Evolutionary conservation across 2,113 vertebrate species (phyloP), one percentile per base, ranked within the genome.

Genomic region (Scomber colias): DNA sequence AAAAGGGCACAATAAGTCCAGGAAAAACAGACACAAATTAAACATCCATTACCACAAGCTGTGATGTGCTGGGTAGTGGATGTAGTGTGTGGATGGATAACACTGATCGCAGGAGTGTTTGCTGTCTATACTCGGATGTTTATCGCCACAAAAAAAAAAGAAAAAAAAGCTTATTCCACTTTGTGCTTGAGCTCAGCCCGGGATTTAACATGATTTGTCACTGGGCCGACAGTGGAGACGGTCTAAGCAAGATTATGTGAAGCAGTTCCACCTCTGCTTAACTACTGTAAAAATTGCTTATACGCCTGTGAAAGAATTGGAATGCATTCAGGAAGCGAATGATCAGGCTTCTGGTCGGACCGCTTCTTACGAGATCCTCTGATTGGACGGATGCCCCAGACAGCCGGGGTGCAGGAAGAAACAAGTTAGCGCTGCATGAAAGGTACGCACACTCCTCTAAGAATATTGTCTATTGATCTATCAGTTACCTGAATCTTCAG

Each of bases 231-330:
- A 80, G 88, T 79, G 82, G 82, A 93, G 91, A 88, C 88, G 83
- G 86, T 91, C 91, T 89, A 69, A 84, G 79, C 48, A 65, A 95
- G 94, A 94, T 95, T 94, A 94, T 93, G 91, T 91, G 89, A 90
- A 95, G 92, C 92, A 92, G 85, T 92, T 93, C 84, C 90, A 94
- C 91, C 92, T 95, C 92, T 92, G 93, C 88, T 87, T 94, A 95
- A 94, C 92, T 92, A 93, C 92, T 94, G 94, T 92, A 93, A 94
- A 94, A 94, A 95, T 95, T 95, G 92, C 93, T 95, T 93, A 93
- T 93, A 93, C 85, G 86, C 92, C 93, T 95, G 94, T 95, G 93
- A 95, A 94, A 88, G 90, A 95, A 94, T 93, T 93, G 92, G 93
- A 94, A 94, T 93, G 92, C 81, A 68, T 87, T 90, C 81, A 91